These are phyloP conservation scores for Coptodon bakossiorum DNA, from an alignment of 2,113 vertebrate species.

Conservation along the genomic window DNA sequence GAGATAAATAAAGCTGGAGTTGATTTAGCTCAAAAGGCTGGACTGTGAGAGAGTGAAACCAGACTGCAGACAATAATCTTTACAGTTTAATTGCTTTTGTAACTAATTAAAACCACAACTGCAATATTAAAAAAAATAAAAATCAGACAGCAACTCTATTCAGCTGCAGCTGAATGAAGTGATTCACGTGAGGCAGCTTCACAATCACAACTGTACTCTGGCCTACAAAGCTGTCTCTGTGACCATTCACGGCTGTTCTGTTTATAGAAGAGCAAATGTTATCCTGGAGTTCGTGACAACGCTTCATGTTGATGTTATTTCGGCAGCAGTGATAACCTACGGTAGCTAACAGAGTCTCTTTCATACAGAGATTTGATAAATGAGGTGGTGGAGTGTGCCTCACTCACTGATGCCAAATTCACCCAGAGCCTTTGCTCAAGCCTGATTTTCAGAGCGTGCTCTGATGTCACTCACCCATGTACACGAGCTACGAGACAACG, in stretches of 20 bases:
- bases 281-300: not conserved
- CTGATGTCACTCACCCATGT: not conserved
- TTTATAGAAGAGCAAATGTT: constrained; percentile 10
- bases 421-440: not conserved
- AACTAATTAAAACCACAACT: constrained; percentile 29
- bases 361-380: constrained; percentile 28
- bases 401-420: not conserved
- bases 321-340: constrained; percentile 23
- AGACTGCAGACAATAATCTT: not conserved
- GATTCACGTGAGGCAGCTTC: constrained; percentile 18
- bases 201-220: constrained; percentile 30
- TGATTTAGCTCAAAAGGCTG: not conserved
- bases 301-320: constrained; percentile 29
- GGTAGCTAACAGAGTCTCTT: constrained; percentile 32
- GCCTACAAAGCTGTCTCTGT: constrained; percentile 35
- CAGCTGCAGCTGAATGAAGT: constrained; percentile 38
- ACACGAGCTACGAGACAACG: not conserved
- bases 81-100: constrained; percentile 16
- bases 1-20: not conserved
- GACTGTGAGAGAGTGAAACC: not conserved
- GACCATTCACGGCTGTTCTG: constrained; percentile 43
- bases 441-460: not conserved
- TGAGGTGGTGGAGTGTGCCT: not conserved
- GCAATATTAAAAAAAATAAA: not conserved
- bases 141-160: constrained; percentile 28